Evolutionary conservation across 2,113 vertebrate species (phyloP).

Genomic region (Chinchilla lanigera): DNA sequence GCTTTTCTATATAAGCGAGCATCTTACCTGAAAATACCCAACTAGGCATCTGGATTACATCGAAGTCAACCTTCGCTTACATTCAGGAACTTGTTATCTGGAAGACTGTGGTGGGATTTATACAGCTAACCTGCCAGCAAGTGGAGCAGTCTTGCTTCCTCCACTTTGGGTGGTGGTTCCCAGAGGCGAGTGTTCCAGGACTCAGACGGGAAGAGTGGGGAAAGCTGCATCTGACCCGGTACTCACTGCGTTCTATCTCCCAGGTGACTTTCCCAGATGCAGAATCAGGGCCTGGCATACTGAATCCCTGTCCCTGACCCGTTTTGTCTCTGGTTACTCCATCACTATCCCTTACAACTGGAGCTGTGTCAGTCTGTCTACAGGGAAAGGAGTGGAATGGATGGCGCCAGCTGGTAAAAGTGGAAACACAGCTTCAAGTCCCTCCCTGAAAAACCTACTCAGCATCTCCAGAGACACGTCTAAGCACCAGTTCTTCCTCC

Average conservation of each 20-base stretch:
- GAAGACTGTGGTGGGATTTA: background rate
- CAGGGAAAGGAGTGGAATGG: too few species aligned
- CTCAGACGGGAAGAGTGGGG: too few species aligned
- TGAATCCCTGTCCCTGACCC: background rate
- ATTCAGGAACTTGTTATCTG: background rate
- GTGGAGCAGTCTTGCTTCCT: too few species aligned
- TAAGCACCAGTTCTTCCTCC: too few species aligned
- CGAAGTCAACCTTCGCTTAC: background rate
- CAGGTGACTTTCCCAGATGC: background rate
- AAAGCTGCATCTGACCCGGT: too few species aligned
- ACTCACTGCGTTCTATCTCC: too few species aligned
- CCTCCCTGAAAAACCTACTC: background rate
- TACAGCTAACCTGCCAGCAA: background rate
- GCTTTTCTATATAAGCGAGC: background rate
- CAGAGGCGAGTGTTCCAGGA: too few species aligned
- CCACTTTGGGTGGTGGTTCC: too few species aligned
- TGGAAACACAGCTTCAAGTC: background rate
- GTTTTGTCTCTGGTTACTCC: background rate
- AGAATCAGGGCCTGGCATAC: background rate
- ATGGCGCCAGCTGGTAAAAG: fast-evolving
- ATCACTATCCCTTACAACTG: too few species aligned
- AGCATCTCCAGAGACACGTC: background rate
- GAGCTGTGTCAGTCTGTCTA: background rate
- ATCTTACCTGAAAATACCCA: background rate
- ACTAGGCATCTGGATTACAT: background rate